A percentile compares a stretch with the other conserved stretches of the same genome.
Conservation (phyloP, 2,113 vertebrate species). For the Ceyx melanurus region DNA sequence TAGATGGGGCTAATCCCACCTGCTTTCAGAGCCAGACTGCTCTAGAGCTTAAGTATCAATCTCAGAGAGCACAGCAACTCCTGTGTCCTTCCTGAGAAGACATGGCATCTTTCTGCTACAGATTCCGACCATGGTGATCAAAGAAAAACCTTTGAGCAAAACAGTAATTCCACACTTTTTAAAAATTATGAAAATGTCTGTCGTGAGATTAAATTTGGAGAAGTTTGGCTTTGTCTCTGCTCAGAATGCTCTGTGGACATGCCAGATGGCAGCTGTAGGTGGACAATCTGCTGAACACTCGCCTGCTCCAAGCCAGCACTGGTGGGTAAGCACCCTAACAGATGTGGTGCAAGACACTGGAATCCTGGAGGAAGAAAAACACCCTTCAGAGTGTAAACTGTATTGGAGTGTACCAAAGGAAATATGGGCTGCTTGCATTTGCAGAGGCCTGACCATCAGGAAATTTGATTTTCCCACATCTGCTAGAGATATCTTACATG, state of each 20-base stretch:
- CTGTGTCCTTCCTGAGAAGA: neutral
- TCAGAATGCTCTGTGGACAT: neutral
- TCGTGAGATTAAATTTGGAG: neutral
- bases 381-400: neutral
- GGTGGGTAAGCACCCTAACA: neutral
- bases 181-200: neutral
- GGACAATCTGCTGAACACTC: neutral
- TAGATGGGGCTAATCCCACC: neutral
- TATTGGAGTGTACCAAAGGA: neutral
- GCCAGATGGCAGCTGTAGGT: neutral
- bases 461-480: neutral
- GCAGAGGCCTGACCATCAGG: neutral
- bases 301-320: neutral
- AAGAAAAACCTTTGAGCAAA: too few species aligned
- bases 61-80: neutral
- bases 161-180: neutral
- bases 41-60: neutral
- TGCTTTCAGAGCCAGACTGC: neutral
- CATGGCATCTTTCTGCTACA: neutral
- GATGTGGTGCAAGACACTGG: neutral
- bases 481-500: neutral
- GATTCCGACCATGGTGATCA: neutral
- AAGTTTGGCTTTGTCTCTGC: neutral
- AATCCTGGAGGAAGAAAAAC: neutral
- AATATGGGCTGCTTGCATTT: accelerated